Conservation (phyloP, 2,113 vertebrate genomes). For the Phyllostomus hastatus region DNA sequence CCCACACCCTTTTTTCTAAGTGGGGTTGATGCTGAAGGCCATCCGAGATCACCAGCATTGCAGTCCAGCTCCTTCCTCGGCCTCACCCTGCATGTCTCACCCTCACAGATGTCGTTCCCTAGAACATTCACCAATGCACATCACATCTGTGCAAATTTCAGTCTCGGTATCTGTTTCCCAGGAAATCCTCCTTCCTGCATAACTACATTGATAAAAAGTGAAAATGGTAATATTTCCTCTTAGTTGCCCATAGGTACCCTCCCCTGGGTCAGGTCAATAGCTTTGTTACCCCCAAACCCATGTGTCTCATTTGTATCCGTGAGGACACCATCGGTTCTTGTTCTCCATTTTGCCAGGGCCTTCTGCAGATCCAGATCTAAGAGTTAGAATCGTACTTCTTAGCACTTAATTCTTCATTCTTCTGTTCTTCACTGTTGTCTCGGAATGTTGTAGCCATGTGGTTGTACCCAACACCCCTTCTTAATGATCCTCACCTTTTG, state of each 20-base stretch:
- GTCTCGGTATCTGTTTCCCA: neutral
- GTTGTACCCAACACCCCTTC: neutral
- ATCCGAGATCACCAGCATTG: neutral
- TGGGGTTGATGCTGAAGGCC: too few relatives aligned
- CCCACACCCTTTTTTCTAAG: neutral
- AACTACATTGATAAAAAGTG: neutral
- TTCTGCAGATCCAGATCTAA: neutral
- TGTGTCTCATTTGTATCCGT: neutral
- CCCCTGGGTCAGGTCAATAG: neutral
- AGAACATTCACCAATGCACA: neutral
- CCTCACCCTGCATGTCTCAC: too few relatives aligned
- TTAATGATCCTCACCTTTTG: neutral
- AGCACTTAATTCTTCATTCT: neutral
- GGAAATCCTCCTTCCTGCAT: neutral
- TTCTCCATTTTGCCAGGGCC: neutral
- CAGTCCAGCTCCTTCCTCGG: neutral
- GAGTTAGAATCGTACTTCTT: neutral
- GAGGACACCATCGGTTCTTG: neutral
- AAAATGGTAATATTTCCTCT: neutral
- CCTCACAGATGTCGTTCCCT: neutral
- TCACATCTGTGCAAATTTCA: neutral
- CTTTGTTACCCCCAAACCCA: neutral
- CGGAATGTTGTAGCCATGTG: neutral
- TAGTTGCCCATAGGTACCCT: neutral
- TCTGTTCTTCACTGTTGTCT: neutral